These are phyloP conservation scores for Polyergus mexicanus DNA, from an alignment of 1,140 invertebrate genomes.

Conservation along the genomic window DNA sequence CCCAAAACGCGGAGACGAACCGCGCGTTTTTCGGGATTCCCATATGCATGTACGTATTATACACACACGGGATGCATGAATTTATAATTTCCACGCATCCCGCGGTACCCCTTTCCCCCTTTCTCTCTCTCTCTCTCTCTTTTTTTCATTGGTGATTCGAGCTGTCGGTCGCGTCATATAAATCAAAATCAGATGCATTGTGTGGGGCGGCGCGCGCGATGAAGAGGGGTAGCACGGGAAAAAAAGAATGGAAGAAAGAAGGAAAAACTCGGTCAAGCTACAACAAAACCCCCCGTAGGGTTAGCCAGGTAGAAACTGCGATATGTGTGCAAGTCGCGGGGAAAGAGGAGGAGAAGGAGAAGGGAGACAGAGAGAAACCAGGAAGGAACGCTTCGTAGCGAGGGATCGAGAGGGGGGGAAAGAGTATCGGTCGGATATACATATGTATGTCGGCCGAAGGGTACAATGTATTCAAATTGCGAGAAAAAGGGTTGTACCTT, in stretches of 20 bases:
- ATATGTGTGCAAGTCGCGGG: constrained; percentile 65
- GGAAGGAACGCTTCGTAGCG: constrained; percentile 31
- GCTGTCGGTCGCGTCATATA: constrained; percentile 85
- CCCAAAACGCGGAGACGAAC: constrained; percentile 50
- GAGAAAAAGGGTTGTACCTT: constrained; percentile 84
- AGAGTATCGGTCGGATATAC: constrained; percentile 85
- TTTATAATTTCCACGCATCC: constrained; percentile 85
- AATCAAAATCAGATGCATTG: constrained; percentile 86
- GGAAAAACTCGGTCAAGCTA: constrained; percentile 86
- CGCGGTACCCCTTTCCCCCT: constrained; percentile 67
- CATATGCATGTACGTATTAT: constrained; percentile 63
- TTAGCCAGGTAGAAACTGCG: constrained; percentile 80
- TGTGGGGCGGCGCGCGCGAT: constrained; percentile 60
- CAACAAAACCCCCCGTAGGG: constrained; percentile 80
- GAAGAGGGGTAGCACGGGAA: constrained; percentile 57
- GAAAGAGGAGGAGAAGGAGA: constrained; percentile 10
- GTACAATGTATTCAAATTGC: constrained; percentile 87
- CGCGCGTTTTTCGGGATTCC: constrained; percentile 51
- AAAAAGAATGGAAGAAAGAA: constrained; percentile 63
- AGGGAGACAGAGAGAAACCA: constrained; percentile 43
- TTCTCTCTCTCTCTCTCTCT: constrained; percentile 73
- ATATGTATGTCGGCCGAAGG: constrained; percentile 85
- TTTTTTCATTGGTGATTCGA: constrained; percentile 67
- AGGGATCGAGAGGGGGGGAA: constrained; percentile 41
- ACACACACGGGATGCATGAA: constrained; percentile 79